A percentile compares a stretch with the other conserved stretches of the same genome.
phyloP scores from a whole-genome alignment of 2,113 vertebrate species.

The Echinops telfairi region DNA sequence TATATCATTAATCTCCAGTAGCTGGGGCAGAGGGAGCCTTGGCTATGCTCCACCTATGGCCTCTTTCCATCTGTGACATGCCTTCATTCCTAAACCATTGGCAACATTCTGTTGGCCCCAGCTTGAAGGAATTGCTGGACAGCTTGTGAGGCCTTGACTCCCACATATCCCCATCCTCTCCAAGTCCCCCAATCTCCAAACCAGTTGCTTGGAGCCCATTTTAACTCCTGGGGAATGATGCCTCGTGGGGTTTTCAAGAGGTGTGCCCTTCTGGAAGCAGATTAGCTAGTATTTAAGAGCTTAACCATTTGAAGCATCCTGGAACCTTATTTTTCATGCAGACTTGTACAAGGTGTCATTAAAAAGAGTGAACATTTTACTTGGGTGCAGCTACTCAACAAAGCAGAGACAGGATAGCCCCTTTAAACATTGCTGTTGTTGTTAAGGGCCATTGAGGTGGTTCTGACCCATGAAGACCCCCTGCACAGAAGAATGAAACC shows the following conservation, averaged over 20 bases:
- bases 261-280: not conserved
- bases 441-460: no score
- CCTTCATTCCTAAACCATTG: conserved; percentile 42
- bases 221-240: not conserved
- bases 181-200: no score
- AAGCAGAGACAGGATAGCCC: no score
- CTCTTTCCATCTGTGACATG: conserved; percentile 25
- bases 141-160: conserved; percentile 42
- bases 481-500: no score
- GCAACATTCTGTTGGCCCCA: not conserved
- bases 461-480: no score
- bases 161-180: not conserved
- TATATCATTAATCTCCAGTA: not conserved
- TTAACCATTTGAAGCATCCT: not conserved
- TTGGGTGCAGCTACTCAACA: no score
- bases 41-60: not conserved
- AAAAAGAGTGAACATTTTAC: no score
- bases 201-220: no score
- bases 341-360: no score
- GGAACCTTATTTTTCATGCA: not conserved
- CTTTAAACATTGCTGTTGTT: no score
- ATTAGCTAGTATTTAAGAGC: not conserved
- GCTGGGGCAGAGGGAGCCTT: not conserved
- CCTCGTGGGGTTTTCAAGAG: not conserved
- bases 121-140: conserved; percentile 7